Percentiles rank a stretch among this genome's conserved stretches.
Evolutionary conservation across 30 jellyfish, hydroid and myxozoan species (phyloP).

Genomic region (Haliclystus octoradiatus): DNA sequence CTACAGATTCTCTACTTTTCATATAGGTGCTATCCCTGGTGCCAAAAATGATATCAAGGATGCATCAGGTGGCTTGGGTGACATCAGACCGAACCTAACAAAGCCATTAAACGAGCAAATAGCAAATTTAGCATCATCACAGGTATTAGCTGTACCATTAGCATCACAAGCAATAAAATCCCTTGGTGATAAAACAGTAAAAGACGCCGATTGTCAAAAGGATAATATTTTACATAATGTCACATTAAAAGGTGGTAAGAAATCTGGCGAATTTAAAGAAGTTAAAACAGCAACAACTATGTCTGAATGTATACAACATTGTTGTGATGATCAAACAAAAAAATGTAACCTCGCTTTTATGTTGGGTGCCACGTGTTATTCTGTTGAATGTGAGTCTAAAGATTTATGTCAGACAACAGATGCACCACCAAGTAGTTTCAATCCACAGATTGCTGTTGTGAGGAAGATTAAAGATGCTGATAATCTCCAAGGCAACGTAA

Average conservation of each 20-base stretch:
- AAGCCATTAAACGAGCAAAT: not conserved
- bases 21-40: too few relatives aligned
- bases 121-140: not conserved
- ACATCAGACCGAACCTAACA: conserved; percentile 12
- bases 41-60: not conserved
- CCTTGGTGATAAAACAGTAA: conserved; percentile 5
- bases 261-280: conserved; percentile 87
- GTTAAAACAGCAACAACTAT: conserved; percentile 40
- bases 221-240: conserved; percentile 42
- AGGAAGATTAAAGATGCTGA: conserved; percentile 18
- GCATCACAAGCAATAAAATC: conserved; percentile 21
- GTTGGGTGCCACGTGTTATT: conserved; percentile 82
- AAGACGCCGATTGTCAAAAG: conserved; percentile 6
- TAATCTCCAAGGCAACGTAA: too few relatives aligned
- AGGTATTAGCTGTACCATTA: not conserved
- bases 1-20: too few relatives aligned
- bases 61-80: conserved; percentile 34
- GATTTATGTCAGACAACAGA: conserved; percentile 71
- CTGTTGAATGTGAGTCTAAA: conserved; percentile 59
- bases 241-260: conserved; percentile 88
- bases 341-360: conserved; percentile 88
- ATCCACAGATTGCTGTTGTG: conserved; percentile 80
- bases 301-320: conserved; percentile 57
- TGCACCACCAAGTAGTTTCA: conserved; percentile 90
- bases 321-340: conserved; percentile 68